These are phyloP conservation scores for Diploptera punctata DNA, from an alignment of 2,888 invertebrate species.

Conservation along the genomic window DNA sequence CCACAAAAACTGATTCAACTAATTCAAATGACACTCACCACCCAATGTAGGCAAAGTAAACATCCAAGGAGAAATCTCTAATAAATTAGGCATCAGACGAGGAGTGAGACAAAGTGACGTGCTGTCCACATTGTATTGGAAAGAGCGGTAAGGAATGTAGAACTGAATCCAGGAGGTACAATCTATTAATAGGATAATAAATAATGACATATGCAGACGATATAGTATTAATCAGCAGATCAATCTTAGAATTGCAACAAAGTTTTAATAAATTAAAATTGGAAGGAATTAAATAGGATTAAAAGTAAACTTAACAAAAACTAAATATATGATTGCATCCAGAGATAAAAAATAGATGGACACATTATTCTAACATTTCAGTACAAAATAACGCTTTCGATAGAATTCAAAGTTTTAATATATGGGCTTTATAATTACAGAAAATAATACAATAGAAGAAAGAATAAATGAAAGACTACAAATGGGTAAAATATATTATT, in stretches of 20 bases:
- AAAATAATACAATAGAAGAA: neutral
- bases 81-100: neutral
- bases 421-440: neutral
- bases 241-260: neutral
- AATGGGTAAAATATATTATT: neutral
- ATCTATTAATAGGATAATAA: neutral
- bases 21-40: too few species aligned
- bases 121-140: neutral
- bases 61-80: too few species aligned
- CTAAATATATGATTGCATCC: neutral
- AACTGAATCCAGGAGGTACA: neutral
- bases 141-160: neutral
- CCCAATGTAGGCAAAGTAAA: neutral
- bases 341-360: neutral
- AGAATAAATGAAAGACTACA: neutral
- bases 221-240: neutral
- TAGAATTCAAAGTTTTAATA: neutral
- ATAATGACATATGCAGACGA: neutral
- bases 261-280: too few species aligned
- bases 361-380: neutral
- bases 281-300: neutral
- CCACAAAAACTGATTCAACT: neutral
- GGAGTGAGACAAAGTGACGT: neutral
- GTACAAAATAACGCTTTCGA: neutral
- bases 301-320: neutral